Evolutionary conservation across 2,113 vertebrate genomes (phyloP), one percentile per base, ranked within the genome.

Genomic region (Ibidorhyncha struthersii): DNA sequence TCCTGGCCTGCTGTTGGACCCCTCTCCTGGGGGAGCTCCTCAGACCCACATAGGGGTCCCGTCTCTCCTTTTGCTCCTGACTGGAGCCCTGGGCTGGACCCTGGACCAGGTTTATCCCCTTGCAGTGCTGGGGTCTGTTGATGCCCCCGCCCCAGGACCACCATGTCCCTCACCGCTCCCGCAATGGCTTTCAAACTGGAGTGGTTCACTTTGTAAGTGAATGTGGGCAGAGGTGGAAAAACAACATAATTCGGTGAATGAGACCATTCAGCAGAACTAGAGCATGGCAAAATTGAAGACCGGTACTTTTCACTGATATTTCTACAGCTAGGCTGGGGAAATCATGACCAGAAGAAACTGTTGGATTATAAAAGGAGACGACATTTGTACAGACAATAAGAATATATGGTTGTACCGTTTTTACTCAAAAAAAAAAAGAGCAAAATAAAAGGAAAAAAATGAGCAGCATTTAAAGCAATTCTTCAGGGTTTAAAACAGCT

Each of bases 131-230:
- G 19, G 17, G 25, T 40, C 13, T 92, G 47, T 9, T 47, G 50
- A 49, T 12, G 13, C 32, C 34, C 43, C 43, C 17, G 0, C 12
- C 7, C 20, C 1, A 1, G 43, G 8, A 12, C 21, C 4, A 1
- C 10, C 45, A 4, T 1, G 1, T 47, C 43, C 47, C 29, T 65
- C 16, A 47, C 14, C 1, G 1, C 16, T 71, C 50, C 71, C 20
- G 30, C 16, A 86, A 13, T 25, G 12, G 30, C 66, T 95, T 88
- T 89, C 86, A 95, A 77, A 96, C 58, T 85, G 71, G 45, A 77
- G 59, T 41, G 86, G 61, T 89, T 96, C 86, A 83, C 50, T 82
- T 94, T 58, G 82, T 65, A 94, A 95, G 27, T 74, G 53, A 84
- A 53, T 49, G 50, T 47, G 78, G 77, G 67, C 50, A 93, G 73